Evolutionary conservation across 64 coral and sea anemone genomes (phyloP), one percentile per base, ranked within the genome.

Genomic region (Orbicella faveolata): DNA sequence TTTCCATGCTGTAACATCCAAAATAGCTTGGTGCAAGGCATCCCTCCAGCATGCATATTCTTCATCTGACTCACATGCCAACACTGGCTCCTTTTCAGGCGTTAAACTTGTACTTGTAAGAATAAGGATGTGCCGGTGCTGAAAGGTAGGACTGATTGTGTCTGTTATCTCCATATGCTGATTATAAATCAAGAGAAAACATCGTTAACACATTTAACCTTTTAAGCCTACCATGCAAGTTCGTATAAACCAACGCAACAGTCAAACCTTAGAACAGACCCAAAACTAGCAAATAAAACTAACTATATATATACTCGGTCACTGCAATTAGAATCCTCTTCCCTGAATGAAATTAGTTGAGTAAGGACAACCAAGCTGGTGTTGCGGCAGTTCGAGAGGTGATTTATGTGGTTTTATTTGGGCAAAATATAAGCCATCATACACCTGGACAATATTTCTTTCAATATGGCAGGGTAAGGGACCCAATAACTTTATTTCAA

Each of bases 21-120:
- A 54, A 34, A 96, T 74, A 6, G 92, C 78, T 63, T 94, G 92
- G 5, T 35, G 51, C 20, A 96, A 72, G 66, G 95, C 92, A n/a
- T 88, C 83, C 78, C 83, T 96, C 95, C 95, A 96, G 51, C 79
- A 74, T 18, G 72, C 61, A 84, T 89, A 94, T 39, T 94, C 89
- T 16, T 94, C 72, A 16, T 96, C 88, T 25, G 88, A 89, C 17
- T 90, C 61, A 63, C 88, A 74, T 2, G 95, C 91, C 19, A 96
- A 55, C 30, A 96, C 95, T 16, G 95, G 95, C 77, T 96, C 95
- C 67, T 96, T 96, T 44, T 96, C 95, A 41, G 93, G 95, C 11
- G 84, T 90, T 44, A 72, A 54, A 57, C 95, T 96, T 10, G 95
- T 88, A 11, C 95, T 96, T 10, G 95, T 88, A 11, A 96, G 84